Conservation (phyloP, 2,113 vertebrate genomes). For the Castor canadensis region DNA sequence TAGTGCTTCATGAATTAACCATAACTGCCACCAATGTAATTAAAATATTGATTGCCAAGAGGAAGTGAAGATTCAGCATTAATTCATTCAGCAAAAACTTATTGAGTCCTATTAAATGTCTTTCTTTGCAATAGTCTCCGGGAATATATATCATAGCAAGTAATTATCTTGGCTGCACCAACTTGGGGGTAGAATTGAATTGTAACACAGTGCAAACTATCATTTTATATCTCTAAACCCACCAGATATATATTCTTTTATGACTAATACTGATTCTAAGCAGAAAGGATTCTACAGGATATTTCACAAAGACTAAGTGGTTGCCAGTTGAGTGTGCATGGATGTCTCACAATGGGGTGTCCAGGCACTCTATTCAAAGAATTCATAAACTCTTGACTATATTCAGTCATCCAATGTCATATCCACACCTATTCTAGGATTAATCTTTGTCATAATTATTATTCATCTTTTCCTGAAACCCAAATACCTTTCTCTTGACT, state of each 20-base stretch:
- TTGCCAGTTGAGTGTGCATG: neutral
- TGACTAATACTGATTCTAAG: neutral
- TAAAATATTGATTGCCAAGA: slow-evolving; percentile 78
- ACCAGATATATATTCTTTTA: neutral
- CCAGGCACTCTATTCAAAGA: neutral
- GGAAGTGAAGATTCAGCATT: slow-evolving; percentile 70
- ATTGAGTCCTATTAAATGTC: slow-evolving; percentile 41
- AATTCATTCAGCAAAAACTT: slow-evolving; percentile 68
- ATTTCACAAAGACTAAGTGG: neutral
- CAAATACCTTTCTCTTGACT: neutral
- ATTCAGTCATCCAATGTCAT: neutral
- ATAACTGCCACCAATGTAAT: slow-evolving; percentile 71
- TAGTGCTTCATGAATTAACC: slow-evolving; percentile 77
- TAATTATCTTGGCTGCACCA: slow-evolving; percentile 45
- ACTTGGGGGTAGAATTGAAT: slow-evolving; percentile 21
- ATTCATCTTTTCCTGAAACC: neutral
- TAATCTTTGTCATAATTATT: neutral
- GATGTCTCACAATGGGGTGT: rapidly evolving
- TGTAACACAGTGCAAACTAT: neutral
- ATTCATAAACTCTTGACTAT: neutral
- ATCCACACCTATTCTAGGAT: neutral
- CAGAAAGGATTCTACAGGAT: neutral
- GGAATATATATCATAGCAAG: slow-evolving; percentile 45
- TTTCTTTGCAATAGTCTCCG: slow-evolving; percentile 37
- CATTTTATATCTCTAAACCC: neutral